Conservation (phyloP, 2,113 vertebrate genomes). For the Dolichallabes microphthalmus region DNA sequence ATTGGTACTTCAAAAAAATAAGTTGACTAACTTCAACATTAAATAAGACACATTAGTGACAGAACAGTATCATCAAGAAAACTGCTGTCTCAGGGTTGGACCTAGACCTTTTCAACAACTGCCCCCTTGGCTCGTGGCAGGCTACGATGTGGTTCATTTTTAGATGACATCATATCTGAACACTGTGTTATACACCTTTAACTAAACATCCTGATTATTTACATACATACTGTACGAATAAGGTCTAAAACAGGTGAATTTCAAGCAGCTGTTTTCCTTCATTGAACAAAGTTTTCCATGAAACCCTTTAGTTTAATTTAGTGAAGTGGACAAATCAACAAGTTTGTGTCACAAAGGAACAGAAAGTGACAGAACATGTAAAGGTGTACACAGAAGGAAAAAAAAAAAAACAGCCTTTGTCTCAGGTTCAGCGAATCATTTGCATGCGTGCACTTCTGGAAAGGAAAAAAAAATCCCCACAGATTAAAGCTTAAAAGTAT, state of each 20-base stretch:
- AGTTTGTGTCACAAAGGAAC: conserved; percentile 10
- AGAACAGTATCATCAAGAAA: neutral
- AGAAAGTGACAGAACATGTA: neutral
- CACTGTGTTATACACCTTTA: conserved; percentile 8
- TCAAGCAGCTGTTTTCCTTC: neutral
- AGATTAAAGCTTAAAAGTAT: neutral
- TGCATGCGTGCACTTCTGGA: conserved; percentile 21
- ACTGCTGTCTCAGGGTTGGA: neutral
- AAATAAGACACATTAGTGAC: conserved; percentile 1
- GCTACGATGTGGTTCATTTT: neutral
- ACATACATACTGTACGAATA: conserved; percentile 3
- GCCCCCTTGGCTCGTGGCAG: neutral
- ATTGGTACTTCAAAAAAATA: neutral
- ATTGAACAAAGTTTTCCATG: neutral
- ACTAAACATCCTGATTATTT: neutral
- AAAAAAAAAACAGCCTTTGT: neutral
- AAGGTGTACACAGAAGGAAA: neutral
- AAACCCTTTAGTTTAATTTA: neutral
- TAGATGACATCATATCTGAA: conserved; percentile 17
- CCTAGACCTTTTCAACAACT: conserved; percentile 1
- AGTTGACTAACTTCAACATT: neutral
- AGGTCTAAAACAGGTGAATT: neutral
- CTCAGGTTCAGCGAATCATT: conserved; percentile 21
- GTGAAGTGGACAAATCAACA: neutral
- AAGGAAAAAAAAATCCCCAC: neutral